These are phyloP conservation scores for Pangasianodon hypophthalmus DNA, from an alignment of 2,113 vertebrate species.

Conservation along the genomic window DNA sequence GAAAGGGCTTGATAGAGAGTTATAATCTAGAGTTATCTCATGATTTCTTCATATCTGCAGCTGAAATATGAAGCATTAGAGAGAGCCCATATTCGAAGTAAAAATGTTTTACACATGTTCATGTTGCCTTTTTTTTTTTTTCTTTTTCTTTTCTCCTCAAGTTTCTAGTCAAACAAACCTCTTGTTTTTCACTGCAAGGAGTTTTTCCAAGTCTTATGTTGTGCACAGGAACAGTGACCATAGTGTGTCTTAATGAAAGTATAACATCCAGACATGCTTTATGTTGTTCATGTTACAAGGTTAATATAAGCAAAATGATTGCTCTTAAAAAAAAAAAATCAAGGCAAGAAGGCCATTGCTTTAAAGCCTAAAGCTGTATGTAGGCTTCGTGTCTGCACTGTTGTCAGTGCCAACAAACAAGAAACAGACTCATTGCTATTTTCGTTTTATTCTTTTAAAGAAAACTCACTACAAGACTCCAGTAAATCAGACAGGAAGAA, in stretches of 20 bases:
- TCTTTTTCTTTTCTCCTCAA: no score
- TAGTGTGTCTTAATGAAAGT: not conserved
- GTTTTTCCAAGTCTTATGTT: not conserved
- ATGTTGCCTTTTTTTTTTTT: not conserved
- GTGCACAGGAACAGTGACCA: no score
- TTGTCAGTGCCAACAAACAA: not conserved
- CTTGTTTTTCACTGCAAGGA: not conserved
- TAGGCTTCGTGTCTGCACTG: not conserved
- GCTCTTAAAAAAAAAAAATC: not conserved
- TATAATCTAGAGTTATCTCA: not conserved
- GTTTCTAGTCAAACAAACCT: not conserved
- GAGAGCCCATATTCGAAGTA: not conserved
- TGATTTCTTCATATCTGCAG: not conserved
- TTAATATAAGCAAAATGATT: not conserved
- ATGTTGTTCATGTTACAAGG: not conserved
- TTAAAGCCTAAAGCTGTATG: not conserved
- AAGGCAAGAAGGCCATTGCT: no score
- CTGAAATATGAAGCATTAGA: not conserved
- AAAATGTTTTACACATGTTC: not conserved
- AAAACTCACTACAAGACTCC: not conserved
- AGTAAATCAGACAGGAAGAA: not conserved
- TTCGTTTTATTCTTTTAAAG: not conserved
- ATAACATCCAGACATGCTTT: not conserved
- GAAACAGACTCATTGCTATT: not conserved
- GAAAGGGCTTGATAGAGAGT: not conserved